Conservation (phyloP, 1,140 invertebrate genomes). For the Ceratoteleas bidentatus region DNA sequence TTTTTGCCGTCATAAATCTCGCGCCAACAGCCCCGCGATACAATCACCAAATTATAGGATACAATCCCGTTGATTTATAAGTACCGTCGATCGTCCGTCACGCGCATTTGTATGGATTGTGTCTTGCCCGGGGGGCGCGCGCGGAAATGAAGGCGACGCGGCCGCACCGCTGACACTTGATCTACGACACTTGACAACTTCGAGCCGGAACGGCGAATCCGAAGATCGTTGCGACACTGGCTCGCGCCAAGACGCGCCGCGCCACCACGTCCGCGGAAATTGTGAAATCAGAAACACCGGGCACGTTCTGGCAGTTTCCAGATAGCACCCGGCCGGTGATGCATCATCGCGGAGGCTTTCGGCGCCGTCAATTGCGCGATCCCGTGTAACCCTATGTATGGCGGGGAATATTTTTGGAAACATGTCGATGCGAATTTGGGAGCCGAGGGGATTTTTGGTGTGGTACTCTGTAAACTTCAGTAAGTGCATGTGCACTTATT, state of each 20-base stretch:
- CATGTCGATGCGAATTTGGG: no score
- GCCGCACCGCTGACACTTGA: conserved; percentile 37
- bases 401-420: no score
- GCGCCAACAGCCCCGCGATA: conserved; percentile 10
- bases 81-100: conserved; percentile 49
- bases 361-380: no score
- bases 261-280: conserved; percentile 66
- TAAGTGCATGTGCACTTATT: no score
- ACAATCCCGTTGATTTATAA: conserved; percentile 54
- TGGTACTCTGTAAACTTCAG: no score
- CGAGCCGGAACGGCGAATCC: conserved; percentile 56
- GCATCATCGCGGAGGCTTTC: conserved; percentile 50
- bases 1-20: conserved; percentile 29
- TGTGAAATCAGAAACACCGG: conserved; percentile 70
- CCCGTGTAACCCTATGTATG: no score
- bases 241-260: conserved; percentile 9
- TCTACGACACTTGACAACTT: conserved; percentile 62
- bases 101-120: conserved; percentile 54
- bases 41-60: conserved; percentile 44
- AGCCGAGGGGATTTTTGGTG: no score
- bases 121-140: conserved; percentile 23
- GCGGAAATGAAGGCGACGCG: conserved; percentile 68
- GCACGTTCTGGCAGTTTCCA: conserved; percentile 63
- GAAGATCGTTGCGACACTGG: conserved; percentile 62
- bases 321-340: conserved; percentile 46